Conservation (phyloP, 1,140 invertebrate species). For the Drosophila setifemur region DNA sequence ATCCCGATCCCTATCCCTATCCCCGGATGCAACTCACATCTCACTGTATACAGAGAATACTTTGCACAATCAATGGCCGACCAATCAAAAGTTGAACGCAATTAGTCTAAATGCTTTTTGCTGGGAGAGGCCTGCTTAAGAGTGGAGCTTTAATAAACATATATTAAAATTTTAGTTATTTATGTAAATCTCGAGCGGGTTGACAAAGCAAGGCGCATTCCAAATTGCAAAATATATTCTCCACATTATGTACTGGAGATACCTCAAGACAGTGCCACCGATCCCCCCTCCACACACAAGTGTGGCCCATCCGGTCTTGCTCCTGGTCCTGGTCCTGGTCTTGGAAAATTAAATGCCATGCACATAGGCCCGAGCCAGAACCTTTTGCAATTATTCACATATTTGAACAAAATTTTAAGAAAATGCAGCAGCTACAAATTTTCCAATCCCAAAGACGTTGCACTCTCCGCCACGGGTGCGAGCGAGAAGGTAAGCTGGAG, state of each 20-base stretch:
- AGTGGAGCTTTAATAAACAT: slow-evolving; percentile 73
- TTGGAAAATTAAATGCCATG: slow-evolving; percentile 46
- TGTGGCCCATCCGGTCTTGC: too few relatives aligned
- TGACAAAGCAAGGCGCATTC: slow-evolving; percentile 54
- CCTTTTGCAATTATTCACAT: slow-evolving; percentile 71
- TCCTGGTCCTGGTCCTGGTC: neutral
- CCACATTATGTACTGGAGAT: slow-evolving; percentile 39
- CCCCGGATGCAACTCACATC: neutral
- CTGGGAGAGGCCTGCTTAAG: slow-evolving; percentile 55
- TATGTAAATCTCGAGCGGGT: slow-evolving; percentile 69
- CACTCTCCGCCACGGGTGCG: slow-evolving; percentile 33
- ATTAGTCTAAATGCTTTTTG: slow-evolving; percentile 58
- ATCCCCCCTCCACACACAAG: too few relatives aligned
- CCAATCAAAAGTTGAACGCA: slow-evolving; percentile 75
- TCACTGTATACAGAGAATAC: slow-evolving; percentile 23
- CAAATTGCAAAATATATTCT: slow-evolving; percentile 59
- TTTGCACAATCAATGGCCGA: slow-evolving; percentile 58
- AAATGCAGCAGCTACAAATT: slow-evolving; percentile 77
- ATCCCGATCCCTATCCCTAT: slow-evolving; percentile 21
- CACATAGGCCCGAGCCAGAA: slow-evolving; percentile 47
- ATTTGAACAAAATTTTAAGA: slow-evolving; percentile 79
- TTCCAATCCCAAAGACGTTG: slow-evolving; percentile 58
- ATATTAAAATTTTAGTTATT: slow-evolving; percentile 81
- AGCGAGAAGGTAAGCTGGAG: slow-evolving; percentile 39
- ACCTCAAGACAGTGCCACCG: slow-evolving; percentile 13